These are phyloP conservation scores for Ramphastos sulfuratus DNA, from an alignment of 2,113 vertebrate species.

Conservation along the genomic window DNA sequence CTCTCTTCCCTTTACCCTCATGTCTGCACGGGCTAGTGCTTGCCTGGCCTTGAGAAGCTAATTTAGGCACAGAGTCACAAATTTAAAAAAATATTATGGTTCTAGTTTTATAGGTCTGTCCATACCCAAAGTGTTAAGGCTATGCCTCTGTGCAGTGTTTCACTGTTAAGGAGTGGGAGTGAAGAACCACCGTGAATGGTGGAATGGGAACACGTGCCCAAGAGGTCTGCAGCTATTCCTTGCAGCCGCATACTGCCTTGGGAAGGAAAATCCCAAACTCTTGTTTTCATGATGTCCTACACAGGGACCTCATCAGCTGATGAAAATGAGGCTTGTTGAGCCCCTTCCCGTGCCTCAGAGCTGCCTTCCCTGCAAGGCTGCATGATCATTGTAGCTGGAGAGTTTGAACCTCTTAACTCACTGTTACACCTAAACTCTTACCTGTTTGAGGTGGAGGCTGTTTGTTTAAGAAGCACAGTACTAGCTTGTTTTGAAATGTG, in stretches of 20 bases:
- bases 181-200: not conserved
- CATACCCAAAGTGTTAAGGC: not conserved
- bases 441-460: not conserved
- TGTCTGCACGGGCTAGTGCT: not conserved
- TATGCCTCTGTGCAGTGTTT: not conserved
- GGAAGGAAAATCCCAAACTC: not conserved
- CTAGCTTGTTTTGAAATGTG: not conserved
- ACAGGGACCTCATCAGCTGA: not conserved
- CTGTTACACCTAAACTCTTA: not conserved
- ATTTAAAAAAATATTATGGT: too few species aligned
- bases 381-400: accelerated
- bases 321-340: not conserved
- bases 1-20: not conserved
- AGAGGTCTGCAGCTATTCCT: not conserved
- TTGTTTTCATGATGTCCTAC: not conserved
- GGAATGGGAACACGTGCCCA: not conserved
- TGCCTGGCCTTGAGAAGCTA: not conserved
- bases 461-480: not conserved
- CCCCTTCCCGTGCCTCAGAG: not conserved
- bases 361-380: not conserved
- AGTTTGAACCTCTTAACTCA: not conserved
- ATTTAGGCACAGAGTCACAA: not conserved
- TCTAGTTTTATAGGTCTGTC: not conserved
- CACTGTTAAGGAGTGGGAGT: not conserved
- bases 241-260: not conserved